These are phyloP conservation scores for Eurytoma adleriae DNA, from an alignment of 2,888 invertebrate genomes.

Conservation along the genomic window DNA sequence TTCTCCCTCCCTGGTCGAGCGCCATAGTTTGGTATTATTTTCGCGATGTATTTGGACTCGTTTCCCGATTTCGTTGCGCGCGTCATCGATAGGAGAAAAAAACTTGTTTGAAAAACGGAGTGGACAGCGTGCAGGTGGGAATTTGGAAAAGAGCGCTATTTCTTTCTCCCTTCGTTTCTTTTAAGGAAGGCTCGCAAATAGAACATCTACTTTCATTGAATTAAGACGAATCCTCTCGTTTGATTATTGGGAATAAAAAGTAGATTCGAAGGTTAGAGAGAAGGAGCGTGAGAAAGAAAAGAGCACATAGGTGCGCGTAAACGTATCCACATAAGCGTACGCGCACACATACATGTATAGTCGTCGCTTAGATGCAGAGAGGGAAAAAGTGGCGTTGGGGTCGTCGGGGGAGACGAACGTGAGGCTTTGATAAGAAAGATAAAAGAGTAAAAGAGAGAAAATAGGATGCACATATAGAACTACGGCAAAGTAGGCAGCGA, in stretches of 20 bases:
- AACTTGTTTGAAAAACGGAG: background rate
- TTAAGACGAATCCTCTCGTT: background rate
- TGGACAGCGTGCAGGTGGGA: conserved; percentile 22
- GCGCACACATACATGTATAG: background rate
- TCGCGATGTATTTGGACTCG: background rate
- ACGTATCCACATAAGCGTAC: background rate
- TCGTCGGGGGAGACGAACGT: conserved; percentile 18
- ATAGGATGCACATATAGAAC: conserved; percentile 55
- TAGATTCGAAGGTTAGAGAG: conserved; percentile 6
- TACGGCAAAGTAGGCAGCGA: conserved; percentile 50
- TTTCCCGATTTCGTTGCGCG: background rate
- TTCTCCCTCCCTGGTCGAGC: too few relatives aligned
- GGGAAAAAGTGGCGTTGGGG: conserved; percentile 8
- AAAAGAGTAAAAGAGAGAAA: conserved; percentile 56
- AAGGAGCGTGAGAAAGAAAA: conserved; percentile 2
- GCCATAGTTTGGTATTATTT: background rate
- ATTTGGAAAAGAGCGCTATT: conserved; percentile 31
- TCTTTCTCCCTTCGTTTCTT: conserved; percentile 12
- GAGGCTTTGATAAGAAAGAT: conserved; percentile 55
- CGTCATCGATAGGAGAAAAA: background rate
- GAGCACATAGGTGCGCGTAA: background rate
- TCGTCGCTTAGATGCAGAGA: conserved; percentile 31
- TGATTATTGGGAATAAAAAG: background rate
- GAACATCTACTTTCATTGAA: too few relatives aligned
- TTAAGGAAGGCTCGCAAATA: too few relatives aligned